Evolutionary conservation across 2,888 invertebrate genomes (phyloP), one percentile per base, ranked within the genome.

Genomic region (Lampropteryx suffumata): DNA sequence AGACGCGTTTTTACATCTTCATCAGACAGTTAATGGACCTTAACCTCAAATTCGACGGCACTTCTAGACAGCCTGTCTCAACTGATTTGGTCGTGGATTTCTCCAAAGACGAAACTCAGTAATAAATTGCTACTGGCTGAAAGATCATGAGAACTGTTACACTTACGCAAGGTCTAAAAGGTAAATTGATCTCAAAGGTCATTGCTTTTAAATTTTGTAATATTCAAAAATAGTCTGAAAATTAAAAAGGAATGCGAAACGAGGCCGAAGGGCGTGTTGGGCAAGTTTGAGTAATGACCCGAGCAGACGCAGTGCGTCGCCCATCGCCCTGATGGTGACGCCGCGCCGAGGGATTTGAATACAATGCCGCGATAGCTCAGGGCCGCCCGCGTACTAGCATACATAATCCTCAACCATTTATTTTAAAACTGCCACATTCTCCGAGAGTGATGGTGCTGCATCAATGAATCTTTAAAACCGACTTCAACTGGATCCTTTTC

Each of bases 291-390:
- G 73, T 78, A 76, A 80, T 76, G 72, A 69, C 64, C 65, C 66
- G 65, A 65, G 68, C 65, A 62, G 65, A 69, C 68, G 47, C 55
- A 24, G 52, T 36, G 46, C 55, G 68, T 67, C 59, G 61, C 68
- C 60, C 67, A 62, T 65, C 64, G 67, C 67, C 60, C 59, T 58
- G 59, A 62, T 64, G 62, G 68, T 80, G 84, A 81, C 79, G 82
- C 76, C 72, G 67, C 79, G 82, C 76, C 72, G 67, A 62, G 59
- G 69, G 68, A 90, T 90, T 90, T 87, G 82, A 89, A 90, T 90
- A 90, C 89, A 90, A 90, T 90, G 73, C 81, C 57, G 76, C 84
- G 80, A 86, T 86, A 84, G 72, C 84, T 85, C 87, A 86, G 76
- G 79, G 80, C 82, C 84, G 83, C 82, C 79, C 71, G 80, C 75